Conservation (phyloP, 2,888 invertebrate genomes). For the Dysmachus trigonus region DNA sequence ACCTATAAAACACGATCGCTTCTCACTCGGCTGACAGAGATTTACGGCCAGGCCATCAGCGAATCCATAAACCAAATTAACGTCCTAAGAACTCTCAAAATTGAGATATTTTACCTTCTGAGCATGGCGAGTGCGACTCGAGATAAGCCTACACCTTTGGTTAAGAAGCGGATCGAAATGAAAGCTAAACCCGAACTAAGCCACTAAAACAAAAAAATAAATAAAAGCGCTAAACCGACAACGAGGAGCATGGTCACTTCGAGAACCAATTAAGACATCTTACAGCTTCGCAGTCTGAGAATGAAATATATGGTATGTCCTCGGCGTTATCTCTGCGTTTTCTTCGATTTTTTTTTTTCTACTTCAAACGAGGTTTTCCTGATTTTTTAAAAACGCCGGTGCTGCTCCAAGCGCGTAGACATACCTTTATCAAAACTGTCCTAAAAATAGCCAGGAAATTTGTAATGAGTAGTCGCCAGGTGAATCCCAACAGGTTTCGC, state of each 20-base stretch:
- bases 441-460: background rate
- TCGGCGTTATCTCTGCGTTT: background rate
- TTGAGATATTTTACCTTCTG: slow-evolving; percentile 38
- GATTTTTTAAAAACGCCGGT: background rate
- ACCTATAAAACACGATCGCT: slow-evolving; percentile 42
- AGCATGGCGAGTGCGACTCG: slow-evolving; percentile 35
- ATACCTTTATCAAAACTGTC: background rate
- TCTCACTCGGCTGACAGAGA: slow-evolving; percentile 34
- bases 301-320: slow-evolving; percentile 23
- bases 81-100: slow-evolving; percentile 38
- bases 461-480: background rate
- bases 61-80: slow-evolving; percentile 42
- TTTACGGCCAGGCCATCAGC: slow-evolving; percentile 21
- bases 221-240: slow-evolving; percentile 9
- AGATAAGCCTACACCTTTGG: slow-evolving; percentile 31
- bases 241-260: slow-evolving; percentile 43
- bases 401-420: background rate
- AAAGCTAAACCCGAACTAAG: slow-evolving; percentile 7
- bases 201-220: background rate
- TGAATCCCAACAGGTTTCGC: background rate
- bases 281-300: slow-evolving; percentile 29
- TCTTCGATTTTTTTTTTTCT: background rate
- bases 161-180: slow-evolving; percentile 33
- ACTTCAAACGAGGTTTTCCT: background rate
- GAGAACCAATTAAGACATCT: slow-evolving; percentile 44